phyloP scores from a whole-genome alignment of 2,888 invertebrate genomes.

The Polydesmus complanatus region DNA sequence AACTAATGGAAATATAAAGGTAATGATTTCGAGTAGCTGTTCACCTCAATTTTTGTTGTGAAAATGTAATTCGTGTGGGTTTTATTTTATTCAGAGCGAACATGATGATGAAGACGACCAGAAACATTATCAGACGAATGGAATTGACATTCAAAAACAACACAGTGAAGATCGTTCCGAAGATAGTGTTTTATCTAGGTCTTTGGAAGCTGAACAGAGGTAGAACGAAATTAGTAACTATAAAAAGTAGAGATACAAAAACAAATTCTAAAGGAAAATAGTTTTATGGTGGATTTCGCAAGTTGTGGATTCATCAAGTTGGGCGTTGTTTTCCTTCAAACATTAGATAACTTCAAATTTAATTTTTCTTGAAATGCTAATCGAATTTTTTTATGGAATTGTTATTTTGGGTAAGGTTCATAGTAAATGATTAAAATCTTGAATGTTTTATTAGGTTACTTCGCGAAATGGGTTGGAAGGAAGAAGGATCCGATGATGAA shows the following conservation, averaged over 20 bases:
- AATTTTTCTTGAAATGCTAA: neutral
- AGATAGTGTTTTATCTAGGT: constrained; percentile 27
- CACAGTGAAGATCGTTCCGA: constrained; percentile 18
- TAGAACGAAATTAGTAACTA: too few relatives aligned
- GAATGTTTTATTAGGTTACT: constrained; percentile 27
- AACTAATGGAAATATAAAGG: neutral
- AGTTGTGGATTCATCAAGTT: too few relatives aligned
- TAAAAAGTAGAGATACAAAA: too few relatives aligned
- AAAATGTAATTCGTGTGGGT: neutral
- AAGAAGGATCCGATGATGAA: constrained; percentile 27
- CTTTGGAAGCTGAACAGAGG: constrained; percentile 32
- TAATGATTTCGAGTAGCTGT: neutral
- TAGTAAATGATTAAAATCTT: too few relatives aligned
- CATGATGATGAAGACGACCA: constrained; percentile 21
- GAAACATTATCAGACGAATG: constrained; percentile 23
- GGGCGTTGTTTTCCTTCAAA: too few relatives aligned
- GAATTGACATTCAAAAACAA: constrained; percentile 23
- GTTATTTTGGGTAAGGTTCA: too few relatives aligned
- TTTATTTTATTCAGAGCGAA: neutral
- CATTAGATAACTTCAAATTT: neutral
- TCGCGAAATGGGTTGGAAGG: constrained; percentile 35
- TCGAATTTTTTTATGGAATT: neutral
- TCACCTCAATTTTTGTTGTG: too few relatives aligned
- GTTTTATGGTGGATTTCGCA: too few relatives aligned
- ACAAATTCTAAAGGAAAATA: too few relatives aligned